Percentiles rank a stretch among this genome's conserved stretches.
These are phyloP conservation scores for Myiozetetes cayanensis DNA, from an alignment of 2,113 vertebrate species.

Conservation along the genomic window DNA sequence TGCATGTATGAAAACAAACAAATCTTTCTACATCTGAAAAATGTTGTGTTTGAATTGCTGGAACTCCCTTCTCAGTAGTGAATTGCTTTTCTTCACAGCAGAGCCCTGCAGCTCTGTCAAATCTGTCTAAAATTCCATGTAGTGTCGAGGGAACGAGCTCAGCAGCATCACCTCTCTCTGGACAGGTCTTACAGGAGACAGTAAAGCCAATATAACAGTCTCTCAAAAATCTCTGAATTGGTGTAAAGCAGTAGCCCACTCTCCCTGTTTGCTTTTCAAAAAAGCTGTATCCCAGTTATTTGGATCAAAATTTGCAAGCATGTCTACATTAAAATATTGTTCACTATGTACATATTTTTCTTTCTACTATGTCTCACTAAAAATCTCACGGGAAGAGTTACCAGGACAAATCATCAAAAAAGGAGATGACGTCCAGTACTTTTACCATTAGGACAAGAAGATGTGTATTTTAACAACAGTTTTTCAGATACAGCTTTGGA, in stretches of 20 bases:
- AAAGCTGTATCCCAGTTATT: background rate
- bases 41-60: constrained; percentile 24
- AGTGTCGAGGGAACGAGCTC: background rate
- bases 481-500: background rate
- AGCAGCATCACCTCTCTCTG: background rate
- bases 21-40: constrained; percentile 50
- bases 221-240: background rate
- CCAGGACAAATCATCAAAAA: background rate
- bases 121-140: background rate
- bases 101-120: constrained; percentile 35
- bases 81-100: background rate
- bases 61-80: constrained; percentile 24
- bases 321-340: background rate
- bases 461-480: background rate
- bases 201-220: background rate
- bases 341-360: background rate
- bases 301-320: background rate
- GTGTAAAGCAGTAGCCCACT: background rate
- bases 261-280: background rate
- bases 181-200: background rate
- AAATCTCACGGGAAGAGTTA: background rate
- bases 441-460: background rate
- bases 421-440: background rate
- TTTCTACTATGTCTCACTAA: background rate
- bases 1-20: constrained; percentile 14